Percentiles rank a stretch among this genome's conserved stretches.
Conservation (phyloP, 2,113 vertebrate genomes). For the Lanius ludovicianus region DNA sequence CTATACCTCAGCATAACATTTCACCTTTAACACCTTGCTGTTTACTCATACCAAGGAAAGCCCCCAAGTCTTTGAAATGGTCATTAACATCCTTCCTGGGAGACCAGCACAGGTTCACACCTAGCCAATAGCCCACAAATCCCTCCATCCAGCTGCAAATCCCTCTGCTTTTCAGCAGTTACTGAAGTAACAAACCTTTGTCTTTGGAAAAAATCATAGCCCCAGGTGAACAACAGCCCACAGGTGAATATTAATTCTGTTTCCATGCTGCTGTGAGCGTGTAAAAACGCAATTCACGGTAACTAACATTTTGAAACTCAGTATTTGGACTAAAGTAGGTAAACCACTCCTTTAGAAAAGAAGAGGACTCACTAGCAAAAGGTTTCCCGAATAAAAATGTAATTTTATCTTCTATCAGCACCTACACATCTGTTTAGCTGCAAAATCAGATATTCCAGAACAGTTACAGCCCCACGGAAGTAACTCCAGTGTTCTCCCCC, state of each 20-base stretch:
- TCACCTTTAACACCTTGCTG: not conserved
- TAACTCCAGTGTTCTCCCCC: not conserved
- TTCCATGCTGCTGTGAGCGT: not conserved
- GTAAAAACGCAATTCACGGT: not conserved
- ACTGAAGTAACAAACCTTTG: not conserved
- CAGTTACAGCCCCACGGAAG: not conserved
- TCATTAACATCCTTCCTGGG: conserved; percentile 16
- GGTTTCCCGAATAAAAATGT: not conserved
- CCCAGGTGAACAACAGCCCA: not conserved
- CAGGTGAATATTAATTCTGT: not conserved
- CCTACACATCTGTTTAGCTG: not conserved
- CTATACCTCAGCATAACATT: not conserved
- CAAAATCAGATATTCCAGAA: not conserved
- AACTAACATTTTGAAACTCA: not conserved
- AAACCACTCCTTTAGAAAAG: not conserved
- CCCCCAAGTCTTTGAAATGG: not conserved
- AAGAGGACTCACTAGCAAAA: not conserved
- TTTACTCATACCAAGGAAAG: not conserved
- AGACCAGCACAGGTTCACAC: not conserved
- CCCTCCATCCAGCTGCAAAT: not conserved
- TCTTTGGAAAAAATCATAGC: not conserved
- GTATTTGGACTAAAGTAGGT: not conserved
- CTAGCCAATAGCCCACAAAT: not conserved
- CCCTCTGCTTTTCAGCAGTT: not conserved
- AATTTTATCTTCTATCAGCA: not conserved